Conservation (phyloP, 2,888 invertebrate species). For the Auanema freiburgensis region DNA sequence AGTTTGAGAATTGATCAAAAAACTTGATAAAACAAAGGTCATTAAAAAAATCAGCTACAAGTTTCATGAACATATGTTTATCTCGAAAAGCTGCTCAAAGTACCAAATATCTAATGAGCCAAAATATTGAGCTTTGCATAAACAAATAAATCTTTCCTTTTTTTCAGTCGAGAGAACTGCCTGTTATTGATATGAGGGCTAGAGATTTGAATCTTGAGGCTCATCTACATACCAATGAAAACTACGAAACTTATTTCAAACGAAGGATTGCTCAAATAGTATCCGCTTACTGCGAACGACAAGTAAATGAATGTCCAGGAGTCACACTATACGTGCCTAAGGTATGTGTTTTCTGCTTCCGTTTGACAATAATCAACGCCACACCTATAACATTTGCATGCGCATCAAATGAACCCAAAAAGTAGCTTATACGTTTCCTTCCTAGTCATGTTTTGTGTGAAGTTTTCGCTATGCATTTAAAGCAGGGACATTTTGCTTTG, state of each 20-base stretch:
- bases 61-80: constrained; percentile 1
- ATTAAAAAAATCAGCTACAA: not conserved
- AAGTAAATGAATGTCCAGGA: constrained; percentile 58
- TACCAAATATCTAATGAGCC: not conserved
- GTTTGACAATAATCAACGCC: constrained; percentile 2
- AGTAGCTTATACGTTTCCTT: not conserved
- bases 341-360: constrained; percentile 27
- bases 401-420: not conserved
- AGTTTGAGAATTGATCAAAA: constrained; percentile 5
- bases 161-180: constrained; percentile 39
- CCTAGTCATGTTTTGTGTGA: not conserved
- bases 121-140: constrained; percentile 3
- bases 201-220: constrained; percentile 53
- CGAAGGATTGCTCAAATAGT: constrained; percentile 55
- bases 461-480: not conserved
- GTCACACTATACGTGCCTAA: constrained; percentile 37
- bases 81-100: not conserved
- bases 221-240: constrained; percentile 48
- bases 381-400: too few species aligned
- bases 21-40: not conserved
- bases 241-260: constrained; percentile 60
- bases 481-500: constrained; percentile 4
- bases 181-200: constrained; percentile 46
- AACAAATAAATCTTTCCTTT: constrained; percentile 5
- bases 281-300: constrained; percentile 54